phyloP scores from a whole-genome alignment of 2,113 vertebrate species.

The Hyperopisus bebe region DNA sequence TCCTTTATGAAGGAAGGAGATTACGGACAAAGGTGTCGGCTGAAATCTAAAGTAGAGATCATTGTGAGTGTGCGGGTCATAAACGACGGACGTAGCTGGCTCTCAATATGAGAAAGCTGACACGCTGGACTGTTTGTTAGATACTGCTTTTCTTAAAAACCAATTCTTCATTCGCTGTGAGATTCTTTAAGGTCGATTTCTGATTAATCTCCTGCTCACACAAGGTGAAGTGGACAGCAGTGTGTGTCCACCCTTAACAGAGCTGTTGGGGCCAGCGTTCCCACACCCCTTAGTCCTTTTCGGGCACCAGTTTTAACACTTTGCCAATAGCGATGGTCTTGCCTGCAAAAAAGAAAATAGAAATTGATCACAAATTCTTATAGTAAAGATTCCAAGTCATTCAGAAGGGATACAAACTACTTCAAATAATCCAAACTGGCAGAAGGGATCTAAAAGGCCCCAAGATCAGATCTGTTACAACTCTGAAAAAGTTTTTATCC shows the following conservation, averaged over 20 bases:
- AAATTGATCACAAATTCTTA: background rate
- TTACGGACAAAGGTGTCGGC: conserved; percentile 43
- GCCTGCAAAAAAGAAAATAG: conserved; percentile 58
- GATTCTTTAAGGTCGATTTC: conserved; percentile 39
- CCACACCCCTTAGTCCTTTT: conserved; percentile 89
- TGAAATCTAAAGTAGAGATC: conserved; percentile 51
- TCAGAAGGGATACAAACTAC: background rate
- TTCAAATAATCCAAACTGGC: background rate
- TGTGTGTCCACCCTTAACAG: conserved; percentile 75
- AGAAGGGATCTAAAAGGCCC: background rate
- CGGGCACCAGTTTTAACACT: conserved; percentile 98
- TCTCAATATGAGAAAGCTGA: conserved; percentile 99
- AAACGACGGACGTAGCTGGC: conserved; percentile 98
- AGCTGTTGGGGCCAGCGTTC: conserved; percentile 70
- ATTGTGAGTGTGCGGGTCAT: conserved; percentile 52
- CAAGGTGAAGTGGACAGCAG: conserved; percentile 79
- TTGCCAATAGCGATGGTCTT: conserved; percentile 99
- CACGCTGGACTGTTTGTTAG: conserved; percentile 76
- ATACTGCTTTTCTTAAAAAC: conserved; percentile 60
- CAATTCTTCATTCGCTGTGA: conserved; percentile 50
- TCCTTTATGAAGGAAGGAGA: conserved; percentile 68
- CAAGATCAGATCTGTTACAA: background rate
- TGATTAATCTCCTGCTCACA: conserved; percentile 53
- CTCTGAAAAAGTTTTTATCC: background rate
- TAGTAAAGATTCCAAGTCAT: background rate